A percentile compares a stretch with the other conserved stretches of the same genome.
Conservation (phyloP, 2,113 vertebrate species). For the Catharus fuscescens region DNA sequence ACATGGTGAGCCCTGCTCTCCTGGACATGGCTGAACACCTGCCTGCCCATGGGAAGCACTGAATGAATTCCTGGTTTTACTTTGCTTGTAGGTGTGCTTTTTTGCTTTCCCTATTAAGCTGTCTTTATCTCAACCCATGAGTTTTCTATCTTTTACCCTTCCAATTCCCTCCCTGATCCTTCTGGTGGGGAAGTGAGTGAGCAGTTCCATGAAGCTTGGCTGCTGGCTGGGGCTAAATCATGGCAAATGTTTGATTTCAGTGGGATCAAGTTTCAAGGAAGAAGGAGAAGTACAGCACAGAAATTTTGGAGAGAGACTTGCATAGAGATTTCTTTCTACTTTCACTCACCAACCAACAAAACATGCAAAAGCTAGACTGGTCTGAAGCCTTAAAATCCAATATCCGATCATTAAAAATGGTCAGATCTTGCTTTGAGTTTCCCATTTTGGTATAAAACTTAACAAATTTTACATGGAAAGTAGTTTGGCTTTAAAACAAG, state of each 20-base stretch:
- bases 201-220: neutral
- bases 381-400: neutral
- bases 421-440: neutral
- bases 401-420: neutral
- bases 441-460: neutral
- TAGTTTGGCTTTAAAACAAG: neutral
- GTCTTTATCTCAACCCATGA: neutral
- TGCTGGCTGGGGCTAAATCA: neutral
- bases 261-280: neutral
- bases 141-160: neutral
- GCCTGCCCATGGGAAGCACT: neutral
- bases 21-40: neutral
- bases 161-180: neutral
- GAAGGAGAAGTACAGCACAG: neutral
- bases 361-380: neutral
- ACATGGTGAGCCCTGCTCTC: neutral
- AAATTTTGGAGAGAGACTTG: neutral
- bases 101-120: neutral
- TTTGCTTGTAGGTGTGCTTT: neutral
- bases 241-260: neutral
- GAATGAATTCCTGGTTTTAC: neutral
- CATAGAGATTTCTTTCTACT: neutral
- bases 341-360: neutral
- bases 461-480: neutral
- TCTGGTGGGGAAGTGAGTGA: neutral